Evolutionary conservation across 2,888 invertebrate genomes (phyloP).

Genomic region (Onthophagus sagittarius): DNA sequence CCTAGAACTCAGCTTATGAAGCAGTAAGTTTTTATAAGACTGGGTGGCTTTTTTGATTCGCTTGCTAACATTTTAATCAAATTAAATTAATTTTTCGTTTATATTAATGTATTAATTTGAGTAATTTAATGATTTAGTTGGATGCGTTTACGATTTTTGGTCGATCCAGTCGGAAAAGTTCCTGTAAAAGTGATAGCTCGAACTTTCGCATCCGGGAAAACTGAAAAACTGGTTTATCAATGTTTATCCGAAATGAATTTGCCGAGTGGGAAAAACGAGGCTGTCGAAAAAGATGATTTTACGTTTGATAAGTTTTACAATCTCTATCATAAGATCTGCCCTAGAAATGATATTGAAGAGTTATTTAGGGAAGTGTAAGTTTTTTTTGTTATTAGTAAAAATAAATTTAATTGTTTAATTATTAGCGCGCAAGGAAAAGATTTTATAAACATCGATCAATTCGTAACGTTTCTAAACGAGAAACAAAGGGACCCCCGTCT

Average conservation of each 20-base stretch:
- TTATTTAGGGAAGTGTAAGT: constrained; percentile 93
- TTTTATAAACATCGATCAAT: constrained; percentile 78
- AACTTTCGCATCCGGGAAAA: constrained; percentile 99
- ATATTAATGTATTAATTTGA: too few relatives aligned
- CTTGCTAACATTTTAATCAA: background rate
- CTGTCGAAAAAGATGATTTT: constrained; percentile 90
- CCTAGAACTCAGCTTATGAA: constrained; percentile 94
- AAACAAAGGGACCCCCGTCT: constrained; percentile 97
- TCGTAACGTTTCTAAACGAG: constrained; percentile 92
- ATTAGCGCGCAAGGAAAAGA: constrained; percentile 87
- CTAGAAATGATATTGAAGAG: constrained; percentile 97
- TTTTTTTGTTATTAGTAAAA: background rate
- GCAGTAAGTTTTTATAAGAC: constrained; percentile 75
- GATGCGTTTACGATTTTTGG: constrained; percentile 94
- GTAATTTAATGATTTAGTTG: constrained; percentile 67
- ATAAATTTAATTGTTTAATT: constrained; percentile 20
- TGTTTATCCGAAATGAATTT: constrained; percentile 90
- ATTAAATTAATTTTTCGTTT: background rate
- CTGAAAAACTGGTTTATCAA: constrained; percentile 97
- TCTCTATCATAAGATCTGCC: constrained; percentile 97
- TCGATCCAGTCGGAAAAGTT: constrained; percentile 92
- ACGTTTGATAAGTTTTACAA: constrained; percentile 99
- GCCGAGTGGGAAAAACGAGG: constrained; percentile 93
- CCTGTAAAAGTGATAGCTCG: constrained; percentile 94
- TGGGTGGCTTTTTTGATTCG: background rate